phyloP scores from a whole-genome alignment of 2,113 vertebrate genomes.

The Orycteropus afer region DNA sequence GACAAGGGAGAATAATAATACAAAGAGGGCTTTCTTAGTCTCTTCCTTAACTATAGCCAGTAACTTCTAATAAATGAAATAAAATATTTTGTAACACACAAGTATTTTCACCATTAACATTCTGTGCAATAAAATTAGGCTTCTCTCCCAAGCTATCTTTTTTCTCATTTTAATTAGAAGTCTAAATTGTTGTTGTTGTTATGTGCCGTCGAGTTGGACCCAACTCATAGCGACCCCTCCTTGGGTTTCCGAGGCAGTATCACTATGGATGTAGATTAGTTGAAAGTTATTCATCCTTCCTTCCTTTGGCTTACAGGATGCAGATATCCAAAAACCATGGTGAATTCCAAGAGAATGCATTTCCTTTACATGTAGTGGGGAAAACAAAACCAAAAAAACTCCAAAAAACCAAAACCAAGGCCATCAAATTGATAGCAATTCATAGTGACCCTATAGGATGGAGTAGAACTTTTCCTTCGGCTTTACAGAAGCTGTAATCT shows the following conservation, averaged over 20 bases:
- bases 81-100: not conserved
- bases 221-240: no score
- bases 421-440: no score
- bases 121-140: not conserved
- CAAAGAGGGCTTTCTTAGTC: slow-evolving; percentile 21
- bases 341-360: not conserved
- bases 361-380: not conserved
- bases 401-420: not conserved
- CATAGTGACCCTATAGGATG: no score
- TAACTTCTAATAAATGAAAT: not conserved
- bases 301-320: not conserved
- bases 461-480: no score
- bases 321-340: not conserved
- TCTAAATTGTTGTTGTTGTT: no score
- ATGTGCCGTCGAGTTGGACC: no score
- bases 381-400: not conserved
- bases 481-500: no score
- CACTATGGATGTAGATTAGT: no score
- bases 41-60: not conserved
- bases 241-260: no score
- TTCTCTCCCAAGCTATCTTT: not conserved
- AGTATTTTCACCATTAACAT: not conserved
- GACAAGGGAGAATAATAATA: not conserved
- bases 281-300: not conserved
- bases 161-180: slow-evolving; percentile 9